phyloP scores from a whole-genome alignment of 2,888 invertebrate genomes.

The Heliconius charithonia region DNA sequence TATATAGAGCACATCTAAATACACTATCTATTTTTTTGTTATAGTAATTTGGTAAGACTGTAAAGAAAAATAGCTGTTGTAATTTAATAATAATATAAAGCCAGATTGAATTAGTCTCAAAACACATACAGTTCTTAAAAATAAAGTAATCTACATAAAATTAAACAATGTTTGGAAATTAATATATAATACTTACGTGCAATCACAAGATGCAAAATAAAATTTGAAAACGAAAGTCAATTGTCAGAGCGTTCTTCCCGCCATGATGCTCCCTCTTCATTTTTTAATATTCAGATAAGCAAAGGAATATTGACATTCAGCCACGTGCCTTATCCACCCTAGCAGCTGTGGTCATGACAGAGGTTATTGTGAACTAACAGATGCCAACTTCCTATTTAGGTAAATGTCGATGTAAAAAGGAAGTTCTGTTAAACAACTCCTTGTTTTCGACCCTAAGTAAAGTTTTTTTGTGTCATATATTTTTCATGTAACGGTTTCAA shows the following conservation, averaged over 20 bases:
- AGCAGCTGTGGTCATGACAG: constrained; percentile 55
- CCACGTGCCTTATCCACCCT: constrained; percentile 55
- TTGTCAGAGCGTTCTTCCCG: constrained; percentile 31
- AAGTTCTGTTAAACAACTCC: constrained; percentile 37
- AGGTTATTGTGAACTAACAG: constrained; percentile 53
- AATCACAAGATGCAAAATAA: neutral
- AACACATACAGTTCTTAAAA: neutral
- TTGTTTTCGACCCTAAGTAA: constrained; percentile 23
- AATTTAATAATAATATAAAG: neutral
- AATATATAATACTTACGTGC: neutral
- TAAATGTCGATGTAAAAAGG: constrained; percentile 45
- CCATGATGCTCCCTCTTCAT: constrained; percentile 25
- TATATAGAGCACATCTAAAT: neutral
- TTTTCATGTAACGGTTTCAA: constrained; percentile 15
- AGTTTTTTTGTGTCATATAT: constrained; percentile 11
- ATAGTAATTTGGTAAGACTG: neutral
- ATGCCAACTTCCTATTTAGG: constrained; percentile 58
- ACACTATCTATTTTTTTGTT: neutral
- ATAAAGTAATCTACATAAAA: neutral
- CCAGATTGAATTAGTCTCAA: neutral
- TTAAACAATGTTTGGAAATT: neutral
- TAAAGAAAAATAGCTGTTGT: neutral
- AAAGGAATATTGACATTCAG: constrained; percentile 48
- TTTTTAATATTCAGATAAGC: constrained; percentile 48
- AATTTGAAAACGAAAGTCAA: constrained; percentile 27